A percentile compares a stretch with the other conserved stretches of the same genome.
These are phyloP conservation scores for Pyrrhosoma nymphula DNA, from an alignment of 2,888 invertebrate species.

Conservation along the genomic window DNA sequence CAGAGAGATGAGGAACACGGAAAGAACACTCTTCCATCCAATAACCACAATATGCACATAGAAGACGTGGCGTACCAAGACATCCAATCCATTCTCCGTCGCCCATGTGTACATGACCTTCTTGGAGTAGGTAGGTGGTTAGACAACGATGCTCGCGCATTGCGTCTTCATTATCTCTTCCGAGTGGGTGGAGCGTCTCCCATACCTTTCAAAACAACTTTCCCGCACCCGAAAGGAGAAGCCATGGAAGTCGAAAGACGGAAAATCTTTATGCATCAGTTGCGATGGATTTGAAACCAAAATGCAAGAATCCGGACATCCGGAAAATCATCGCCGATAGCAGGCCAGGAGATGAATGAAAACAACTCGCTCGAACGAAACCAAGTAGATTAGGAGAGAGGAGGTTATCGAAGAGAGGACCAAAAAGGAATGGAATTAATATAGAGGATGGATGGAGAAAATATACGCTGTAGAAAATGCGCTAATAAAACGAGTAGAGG, in stretches of 20 bases:
- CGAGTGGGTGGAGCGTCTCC: not conserved
- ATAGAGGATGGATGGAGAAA: no score
- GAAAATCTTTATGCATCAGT: not conserved
- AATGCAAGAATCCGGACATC: not conserved
- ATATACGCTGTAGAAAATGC: no score
- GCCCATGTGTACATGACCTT: not conserved
- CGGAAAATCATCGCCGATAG: not conserved
- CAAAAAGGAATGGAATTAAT: no score
- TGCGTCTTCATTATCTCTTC: not conserved
- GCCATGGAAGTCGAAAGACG: not conserved
- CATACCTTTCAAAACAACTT: not conserved
- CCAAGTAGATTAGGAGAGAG: not conserved
- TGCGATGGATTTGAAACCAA: not conserved
- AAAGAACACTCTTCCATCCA: no score
- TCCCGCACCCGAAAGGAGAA: not conserved
- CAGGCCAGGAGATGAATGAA: not conserved
- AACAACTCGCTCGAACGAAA: not conserved
- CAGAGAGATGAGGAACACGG: no score
- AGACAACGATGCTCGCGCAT: not conserved
- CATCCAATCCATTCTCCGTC: not conserved
- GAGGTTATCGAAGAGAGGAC: not conserved
- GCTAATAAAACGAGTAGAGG: no score
- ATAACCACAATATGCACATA: not conserved
- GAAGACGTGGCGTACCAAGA: not conserved
- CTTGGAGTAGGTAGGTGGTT: not conserved